These are phyloP conservation scores for Stomatorhinus walkeri DNA, from an alignment of 2,797 vertebrate species.

Conservation along the genomic window DNA sequence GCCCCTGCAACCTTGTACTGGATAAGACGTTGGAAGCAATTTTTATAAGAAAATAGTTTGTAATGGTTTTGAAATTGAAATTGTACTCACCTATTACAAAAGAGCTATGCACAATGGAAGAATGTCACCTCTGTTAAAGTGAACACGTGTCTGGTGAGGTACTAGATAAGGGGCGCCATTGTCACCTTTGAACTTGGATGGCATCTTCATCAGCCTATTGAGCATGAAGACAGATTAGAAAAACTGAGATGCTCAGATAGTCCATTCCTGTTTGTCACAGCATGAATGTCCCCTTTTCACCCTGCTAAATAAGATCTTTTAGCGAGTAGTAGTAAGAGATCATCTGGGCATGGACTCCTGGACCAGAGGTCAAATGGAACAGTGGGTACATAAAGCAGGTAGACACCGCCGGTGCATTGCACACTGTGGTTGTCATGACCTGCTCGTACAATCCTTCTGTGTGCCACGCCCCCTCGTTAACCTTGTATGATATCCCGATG, in stretches of 20 bases:
- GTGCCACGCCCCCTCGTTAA: no score
- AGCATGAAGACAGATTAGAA: conserved; percentile 31
- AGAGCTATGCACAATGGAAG: neutral
- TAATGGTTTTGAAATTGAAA: neutral
- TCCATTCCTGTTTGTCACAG: conserved; percentile 16
- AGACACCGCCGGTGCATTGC: neutral
- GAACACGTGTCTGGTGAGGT: neutral
- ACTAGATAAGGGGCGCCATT: neutral
- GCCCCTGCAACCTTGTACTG: neutral
- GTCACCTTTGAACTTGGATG: neutral
- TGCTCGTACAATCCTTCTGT: no score
- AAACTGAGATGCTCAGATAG: conserved; percentile 69
- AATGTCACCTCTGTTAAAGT: neutral
- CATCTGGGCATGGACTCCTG: neutral
- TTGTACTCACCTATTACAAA: neutral
- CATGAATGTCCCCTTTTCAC: neutral
- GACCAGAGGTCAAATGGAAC: neutral
- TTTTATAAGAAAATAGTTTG: neutral
- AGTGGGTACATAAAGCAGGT: neutral
- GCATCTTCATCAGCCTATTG: neutral
- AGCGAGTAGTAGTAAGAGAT: neutral
- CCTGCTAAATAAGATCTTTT: neutral
- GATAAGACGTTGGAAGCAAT: neutral
- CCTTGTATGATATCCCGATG: no score
- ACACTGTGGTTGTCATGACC: neutral